These are phyloP conservation scores for Cephus spinipes DNA, from an alignment of 2,888 invertebrate species.

Conservation along the genomic window DNA sequence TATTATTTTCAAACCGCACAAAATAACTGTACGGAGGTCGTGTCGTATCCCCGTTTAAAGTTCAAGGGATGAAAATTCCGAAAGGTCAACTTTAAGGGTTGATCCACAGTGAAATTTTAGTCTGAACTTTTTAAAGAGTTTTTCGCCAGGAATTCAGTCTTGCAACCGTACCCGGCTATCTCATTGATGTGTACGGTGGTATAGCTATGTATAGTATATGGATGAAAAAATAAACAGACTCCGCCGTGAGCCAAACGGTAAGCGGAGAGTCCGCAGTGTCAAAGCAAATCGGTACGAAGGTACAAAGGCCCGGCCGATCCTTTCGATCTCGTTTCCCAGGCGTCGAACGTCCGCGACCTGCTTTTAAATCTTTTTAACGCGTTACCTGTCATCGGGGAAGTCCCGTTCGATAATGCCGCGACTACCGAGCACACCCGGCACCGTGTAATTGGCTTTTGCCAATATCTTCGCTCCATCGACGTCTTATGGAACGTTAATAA, in stretches of 20 bases:
- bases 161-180: neutral
- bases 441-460: slow-evolving; percentile 25
- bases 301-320: neutral
- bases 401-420: slow-evolving; percentile 18
- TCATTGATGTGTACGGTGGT: neutral
- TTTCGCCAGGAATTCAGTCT: neutral
- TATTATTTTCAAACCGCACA: neutral
- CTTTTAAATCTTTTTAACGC: neutral
- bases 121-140: neutral
- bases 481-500: slow-evolving; percentile 14
- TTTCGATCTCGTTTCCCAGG: slow-evolving; percentile 1
- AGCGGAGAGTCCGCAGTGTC: neutral
- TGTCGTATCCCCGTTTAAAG: neutral
- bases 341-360: neutral
- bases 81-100: neutral
- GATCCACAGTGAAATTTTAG: neutral
- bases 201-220: neutral
- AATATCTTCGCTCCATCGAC: slow-evolving; percentile 21
- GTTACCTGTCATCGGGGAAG: slow-evolving; percentile 23
- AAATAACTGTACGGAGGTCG: neutral
- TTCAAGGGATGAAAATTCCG: neutral
- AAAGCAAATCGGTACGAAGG: neutral
- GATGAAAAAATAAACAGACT: neutral
- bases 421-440: neutral
- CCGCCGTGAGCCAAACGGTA: neutral